Percentiles rank a stretch among this genome's conserved stretches.
Conservation (phyloP, 2,113 vertebrate genomes). For the Malurus cyaneus region DNA sequence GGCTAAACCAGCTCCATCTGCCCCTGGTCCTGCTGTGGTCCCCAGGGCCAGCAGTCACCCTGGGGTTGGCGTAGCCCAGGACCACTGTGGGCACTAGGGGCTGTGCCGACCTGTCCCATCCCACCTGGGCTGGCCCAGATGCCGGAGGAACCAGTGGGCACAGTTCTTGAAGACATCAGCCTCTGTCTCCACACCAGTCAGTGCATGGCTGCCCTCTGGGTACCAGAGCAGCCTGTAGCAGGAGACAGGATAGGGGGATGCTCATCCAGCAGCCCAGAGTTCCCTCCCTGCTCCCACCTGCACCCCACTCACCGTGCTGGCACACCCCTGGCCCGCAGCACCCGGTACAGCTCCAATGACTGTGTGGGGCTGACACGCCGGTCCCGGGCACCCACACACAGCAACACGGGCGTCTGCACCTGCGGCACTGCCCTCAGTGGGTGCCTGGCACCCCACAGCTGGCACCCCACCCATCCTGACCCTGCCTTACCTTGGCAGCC, state of each 20-base stretch:
- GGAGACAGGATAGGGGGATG: neutral
- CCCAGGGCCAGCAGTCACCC: neutral
- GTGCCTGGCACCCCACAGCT: accelerated
- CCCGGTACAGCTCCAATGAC: conserved; percentile 82
- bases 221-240: conserved; percentile 81
- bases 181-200: conserved; percentile 75
- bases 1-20: accelerated
- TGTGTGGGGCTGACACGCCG: conserved; percentile 80
- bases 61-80: neutral
- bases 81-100: neutral
- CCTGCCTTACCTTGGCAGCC: conserved; percentile 67
- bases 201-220: conserved; percentile 75
- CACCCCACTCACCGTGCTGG: conserved; percentile 67
- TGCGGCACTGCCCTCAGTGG: neutral
- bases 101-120: neutral
- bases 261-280: neutral
- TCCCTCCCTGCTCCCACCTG: neutral
- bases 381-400: conserved; percentile 80
- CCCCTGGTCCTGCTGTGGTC: neutral
- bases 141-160: conserved; percentile 75
- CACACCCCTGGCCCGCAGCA: conserved; percentile 75
- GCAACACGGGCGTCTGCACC: conserved; percentile 77
- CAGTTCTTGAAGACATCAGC: conserved; percentile 78
- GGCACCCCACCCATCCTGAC: neutral
- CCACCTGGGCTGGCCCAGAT: conserved; percentile 6